Conservation (phyloP, 2,797 vertebrate species). For the Natrix natrix region DNA sequence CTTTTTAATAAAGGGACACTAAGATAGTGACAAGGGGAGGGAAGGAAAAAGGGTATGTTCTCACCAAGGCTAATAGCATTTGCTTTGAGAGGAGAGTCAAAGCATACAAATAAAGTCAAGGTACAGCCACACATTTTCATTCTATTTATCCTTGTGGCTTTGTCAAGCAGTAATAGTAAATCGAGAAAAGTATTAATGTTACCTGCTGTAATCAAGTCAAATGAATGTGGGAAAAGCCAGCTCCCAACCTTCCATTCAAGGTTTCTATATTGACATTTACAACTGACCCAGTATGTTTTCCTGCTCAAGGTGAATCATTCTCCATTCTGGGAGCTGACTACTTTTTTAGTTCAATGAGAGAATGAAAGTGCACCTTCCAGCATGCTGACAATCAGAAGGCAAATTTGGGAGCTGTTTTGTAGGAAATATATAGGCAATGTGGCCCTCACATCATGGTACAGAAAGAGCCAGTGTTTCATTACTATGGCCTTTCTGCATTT, state of each 20-base stretch:
- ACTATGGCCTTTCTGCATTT: not conserved
- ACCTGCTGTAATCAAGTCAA: not conserved
- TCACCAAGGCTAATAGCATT: not conserved
- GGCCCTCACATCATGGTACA: not conserved
- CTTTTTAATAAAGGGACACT: not conserved
- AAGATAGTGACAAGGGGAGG: not conserved
- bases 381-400: not conserved
- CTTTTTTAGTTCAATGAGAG: not conserved
- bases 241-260: not conserved
- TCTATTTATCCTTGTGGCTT: not conserved
- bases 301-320: not conserved
- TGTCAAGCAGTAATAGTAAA: not conserved
- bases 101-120: slow-evolving; percentile 6
- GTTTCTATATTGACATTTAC: not conserved
- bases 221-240: not conserved
- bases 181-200: not conserved
- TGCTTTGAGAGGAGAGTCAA: not conserved
- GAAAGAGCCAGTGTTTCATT: not conserved
- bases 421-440: not conserved
- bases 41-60: not conserved
- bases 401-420: not conserved
- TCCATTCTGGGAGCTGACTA: not conserved
- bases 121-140: not conserved
- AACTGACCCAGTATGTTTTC: not conserved
- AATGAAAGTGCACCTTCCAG: not conserved